Conservation (phyloP, 1,140 invertebrate species). For the Trissolcus basalis region DNA sequence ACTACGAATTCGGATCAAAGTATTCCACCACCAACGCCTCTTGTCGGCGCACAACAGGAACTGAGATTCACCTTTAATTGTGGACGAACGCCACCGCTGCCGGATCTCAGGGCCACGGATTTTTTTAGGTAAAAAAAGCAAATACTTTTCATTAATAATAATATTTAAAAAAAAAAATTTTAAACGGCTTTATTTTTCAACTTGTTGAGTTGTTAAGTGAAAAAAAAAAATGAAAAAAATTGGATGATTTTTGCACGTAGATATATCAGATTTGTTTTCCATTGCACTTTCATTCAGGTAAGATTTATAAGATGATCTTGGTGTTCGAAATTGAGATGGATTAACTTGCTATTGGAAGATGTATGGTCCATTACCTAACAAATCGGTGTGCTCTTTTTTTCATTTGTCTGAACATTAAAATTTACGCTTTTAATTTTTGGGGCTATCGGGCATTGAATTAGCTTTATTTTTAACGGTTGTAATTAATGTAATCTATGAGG, state of each 20-base stretch:
- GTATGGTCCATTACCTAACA: constrained; percentile 1
- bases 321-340: background rate
- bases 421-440: too few relatives aligned
- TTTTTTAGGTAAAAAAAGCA: constrained; percentile 80
- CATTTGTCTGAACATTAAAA: background rate
- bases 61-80: constrained; percentile 73
- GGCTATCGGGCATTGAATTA: too few relatives aligned
- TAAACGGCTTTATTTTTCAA: too few relatives aligned
- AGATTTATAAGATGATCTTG: constrained; percentile 5
- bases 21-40: constrained; percentile 56
- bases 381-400: constrained; percentile 1
- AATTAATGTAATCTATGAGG: too few relatives aligned
- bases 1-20: constrained; percentile 39
- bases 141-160: too few relatives aligned
- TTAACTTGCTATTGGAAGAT: constrained; percentile 8
- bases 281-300: constrained; percentile 4
- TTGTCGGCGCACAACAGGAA: constrained; percentile 65
- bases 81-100: constrained; percentile 77
- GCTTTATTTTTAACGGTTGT: too few relatives aligned
- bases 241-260: too few relatives aligned
- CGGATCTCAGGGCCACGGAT: constrained; percentile 78
- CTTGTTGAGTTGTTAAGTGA: too few relatives aligned
- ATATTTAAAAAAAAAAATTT: too few relatives aligned
- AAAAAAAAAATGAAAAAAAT: too few relatives aligned
- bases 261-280: background rate